These are phyloP conservation scores for Hypercompe scribonia DNA, from an alignment of 2,888 invertebrate genomes.

Conservation along the genomic window DNA sequence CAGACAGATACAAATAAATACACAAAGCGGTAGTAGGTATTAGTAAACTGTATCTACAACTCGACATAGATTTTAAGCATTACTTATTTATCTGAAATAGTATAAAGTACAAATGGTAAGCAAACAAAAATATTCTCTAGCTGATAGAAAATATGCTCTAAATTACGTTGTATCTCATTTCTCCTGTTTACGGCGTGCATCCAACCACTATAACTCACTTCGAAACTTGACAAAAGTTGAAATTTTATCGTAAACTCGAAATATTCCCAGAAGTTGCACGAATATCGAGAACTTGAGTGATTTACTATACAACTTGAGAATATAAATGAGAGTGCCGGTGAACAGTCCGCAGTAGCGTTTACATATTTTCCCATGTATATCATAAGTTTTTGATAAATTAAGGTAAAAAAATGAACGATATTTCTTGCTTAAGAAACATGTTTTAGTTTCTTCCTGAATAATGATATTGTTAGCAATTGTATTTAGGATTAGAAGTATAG, in stretches of 20 bases:
- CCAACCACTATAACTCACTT: constrained; percentile 67
- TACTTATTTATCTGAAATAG: constrained; percentile 50
- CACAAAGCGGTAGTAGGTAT: background rate
- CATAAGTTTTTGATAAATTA: constrained; percentile 24
- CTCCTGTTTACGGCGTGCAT: constrained; percentile 51
- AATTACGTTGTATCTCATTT: constrained; percentile 28
- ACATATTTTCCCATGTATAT: constrained; percentile 42
- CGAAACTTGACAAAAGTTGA: constrained; percentile 71
- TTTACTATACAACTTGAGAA: constrained; percentile 68
- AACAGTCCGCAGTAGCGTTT: constrained; percentile 43
- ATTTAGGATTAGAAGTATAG: too few species aligned
- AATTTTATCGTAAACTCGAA: constrained; percentile 73
- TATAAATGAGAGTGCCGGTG: constrained; percentile 51
- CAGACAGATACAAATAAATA: background rate
- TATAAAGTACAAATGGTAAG: constrained; percentile 26
- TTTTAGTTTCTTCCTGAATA: background rate
- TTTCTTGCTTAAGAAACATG: background rate
- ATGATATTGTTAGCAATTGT: too few species aligned
- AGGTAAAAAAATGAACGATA: background rate
- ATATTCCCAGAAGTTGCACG: constrained; percentile 63
- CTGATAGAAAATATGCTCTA: constrained; percentile 23
- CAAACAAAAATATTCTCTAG: constrained; percentile 33
- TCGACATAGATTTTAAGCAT: constrained; percentile 45
- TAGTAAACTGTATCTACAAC: constrained; percentile 42
- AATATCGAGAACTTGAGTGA: constrained; percentile 67